Percentiles rank a stretch among this genome's conserved stretches.
phyloP scores from a whole-genome alignment of 2,888 invertebrate species.

The Coelogynopora nodosa region DNA sequence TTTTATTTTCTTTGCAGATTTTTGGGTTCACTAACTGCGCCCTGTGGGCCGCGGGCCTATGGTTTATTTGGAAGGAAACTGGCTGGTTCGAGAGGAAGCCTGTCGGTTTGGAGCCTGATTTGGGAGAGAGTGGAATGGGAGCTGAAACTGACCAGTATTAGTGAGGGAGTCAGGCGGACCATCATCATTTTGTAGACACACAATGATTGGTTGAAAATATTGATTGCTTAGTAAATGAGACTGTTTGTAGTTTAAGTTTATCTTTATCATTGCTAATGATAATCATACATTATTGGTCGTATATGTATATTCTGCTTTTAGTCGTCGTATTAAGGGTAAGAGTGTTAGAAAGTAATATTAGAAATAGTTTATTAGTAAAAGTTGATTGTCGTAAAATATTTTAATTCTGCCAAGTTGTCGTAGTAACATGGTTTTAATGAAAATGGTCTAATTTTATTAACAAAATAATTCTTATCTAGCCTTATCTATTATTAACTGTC shows the following conservation, averaged over 20 bases:
- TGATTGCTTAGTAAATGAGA: background rate
- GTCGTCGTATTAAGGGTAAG: background rate
- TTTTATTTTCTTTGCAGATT: background rate
- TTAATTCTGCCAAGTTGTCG: background rate
- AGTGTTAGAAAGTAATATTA: background rate
- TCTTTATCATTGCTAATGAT: too few species aligned
- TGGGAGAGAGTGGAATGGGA: background rate
- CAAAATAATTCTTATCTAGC: background rate
- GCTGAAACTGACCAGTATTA: too few species aligned
- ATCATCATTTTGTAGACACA: too few species aligned
- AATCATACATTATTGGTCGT: too few species aligned
- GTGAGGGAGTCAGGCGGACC: too few species aligned
- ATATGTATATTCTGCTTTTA: too few species aligned
- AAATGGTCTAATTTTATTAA: background rate
- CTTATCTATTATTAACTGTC: background rate
- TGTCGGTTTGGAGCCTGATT: background rate
- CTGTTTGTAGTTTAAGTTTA: too few species aligned
- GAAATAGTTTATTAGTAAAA: background rate
- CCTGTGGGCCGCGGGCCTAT: background rate
- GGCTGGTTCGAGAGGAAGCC: background rate
- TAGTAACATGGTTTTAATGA: background rate
- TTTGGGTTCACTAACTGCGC: conserved; percentile 27
- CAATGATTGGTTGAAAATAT: background rate
- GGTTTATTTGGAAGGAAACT: conserved; percentile 34
- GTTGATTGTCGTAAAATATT: background rate